Percentiles rank a stretch among this genome's conserved stretches.
Evolutionary conservation across 92 coral and sea anemone genomes (phyloP).

Genomic region (Pocillopora grandis): DNA sequence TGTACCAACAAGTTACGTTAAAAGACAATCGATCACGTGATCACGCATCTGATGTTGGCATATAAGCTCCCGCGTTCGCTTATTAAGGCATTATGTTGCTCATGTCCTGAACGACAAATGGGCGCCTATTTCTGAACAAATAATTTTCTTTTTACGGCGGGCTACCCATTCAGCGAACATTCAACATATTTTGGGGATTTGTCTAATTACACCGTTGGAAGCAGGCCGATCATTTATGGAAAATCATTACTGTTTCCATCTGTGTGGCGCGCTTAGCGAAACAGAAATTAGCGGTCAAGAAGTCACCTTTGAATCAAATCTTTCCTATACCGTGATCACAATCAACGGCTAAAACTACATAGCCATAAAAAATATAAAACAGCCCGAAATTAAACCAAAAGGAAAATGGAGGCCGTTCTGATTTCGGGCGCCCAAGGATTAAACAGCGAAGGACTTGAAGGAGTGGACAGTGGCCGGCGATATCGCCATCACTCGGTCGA

Average conservation of each 20-base stretch:
- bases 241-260: conserved; percentile 8
- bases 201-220: conserved; percentile 36
- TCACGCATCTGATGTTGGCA: conserved; percentile 1
- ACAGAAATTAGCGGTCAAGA: conserved; percentile 12
- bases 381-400: background rate
- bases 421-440: conserved; percentile 89
- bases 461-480: conserved; percentile 62
- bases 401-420: conserved; percentile 78
- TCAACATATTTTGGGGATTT: conserved; percentile 14
- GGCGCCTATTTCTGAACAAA: conserved; percentile 24
- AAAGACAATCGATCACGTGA: conserved; percentile 37
- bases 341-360: background rate
- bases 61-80: conserved; percentile 11
- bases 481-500: conserved; percentile 62
- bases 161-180: conserved; percentile 7
- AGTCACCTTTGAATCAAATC: conserved; percentile 4
- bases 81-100: conserved; percentile 8
- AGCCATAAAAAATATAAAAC: background rate
- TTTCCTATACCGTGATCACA: background rate
- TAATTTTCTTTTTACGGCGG: conserved; percentile 18
- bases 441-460: conserved; percentile 59
- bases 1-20: conserved; percentile 14
- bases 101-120: conserved; percentile 1
- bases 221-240: conserved; percentile 27
- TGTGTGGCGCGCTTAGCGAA: conserved; percentile 10